phyloP scores from a whole-genome alignment of 2,888 invertebrate genomes.

The Drosophila nr. fundita region DNA sequence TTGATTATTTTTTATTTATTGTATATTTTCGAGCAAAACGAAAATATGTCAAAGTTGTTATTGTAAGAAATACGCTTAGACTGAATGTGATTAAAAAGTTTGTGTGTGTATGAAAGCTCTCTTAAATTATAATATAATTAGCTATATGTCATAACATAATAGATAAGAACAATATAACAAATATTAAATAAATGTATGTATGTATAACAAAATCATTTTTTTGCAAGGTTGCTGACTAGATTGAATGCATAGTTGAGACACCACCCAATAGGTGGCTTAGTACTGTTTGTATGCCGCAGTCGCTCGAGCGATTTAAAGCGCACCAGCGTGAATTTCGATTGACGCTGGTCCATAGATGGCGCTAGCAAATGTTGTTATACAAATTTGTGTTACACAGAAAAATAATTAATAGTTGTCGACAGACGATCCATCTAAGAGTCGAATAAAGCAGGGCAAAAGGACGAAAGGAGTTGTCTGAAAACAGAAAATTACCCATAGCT shows the following conservation, averaged over 20 bases:
- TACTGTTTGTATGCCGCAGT: background rate
- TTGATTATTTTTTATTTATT: background rate
- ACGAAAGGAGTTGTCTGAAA: background rate
- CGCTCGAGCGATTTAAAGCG: background rate
- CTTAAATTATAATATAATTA: background rate
- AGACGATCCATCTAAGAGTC: background rate
- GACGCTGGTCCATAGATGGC: background rate
- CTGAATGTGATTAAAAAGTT: background rate
- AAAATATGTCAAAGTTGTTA: background rate
- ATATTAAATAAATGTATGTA: background rate
- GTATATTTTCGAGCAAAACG: background rate
- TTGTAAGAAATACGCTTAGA: background rate
- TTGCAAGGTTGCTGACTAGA: background rate
- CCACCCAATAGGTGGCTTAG: background rate
- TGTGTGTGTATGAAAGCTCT: background rate
- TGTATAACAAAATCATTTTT: background rate
- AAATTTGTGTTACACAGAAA: background rate
- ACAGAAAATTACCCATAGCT: background rate
- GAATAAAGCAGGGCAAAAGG: background rate
- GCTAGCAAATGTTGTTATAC: background rate
- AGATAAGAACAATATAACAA: background rate
- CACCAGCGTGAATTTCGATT: background rate
- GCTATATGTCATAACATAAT: background rate
- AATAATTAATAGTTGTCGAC: too few relatives aligned
- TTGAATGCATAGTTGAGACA: background rate